Conservation (phyloP, 2,113 vertebrate genomes). For the Otis tarda region DNA sequence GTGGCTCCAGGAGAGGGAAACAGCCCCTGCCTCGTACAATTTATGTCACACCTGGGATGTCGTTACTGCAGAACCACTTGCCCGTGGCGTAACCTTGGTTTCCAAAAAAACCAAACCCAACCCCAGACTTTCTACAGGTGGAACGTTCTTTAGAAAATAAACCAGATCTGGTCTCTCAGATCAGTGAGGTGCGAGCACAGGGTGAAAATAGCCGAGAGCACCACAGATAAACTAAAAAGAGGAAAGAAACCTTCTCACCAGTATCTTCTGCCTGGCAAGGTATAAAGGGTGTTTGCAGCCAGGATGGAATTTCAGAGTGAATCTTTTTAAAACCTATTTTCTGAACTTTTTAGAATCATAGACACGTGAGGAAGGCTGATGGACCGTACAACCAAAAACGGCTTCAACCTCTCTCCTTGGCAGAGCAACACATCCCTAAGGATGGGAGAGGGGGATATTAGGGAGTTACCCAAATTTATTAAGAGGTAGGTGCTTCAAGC, state of each 20-base stretch:
- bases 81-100: no score
- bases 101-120: not conserved
- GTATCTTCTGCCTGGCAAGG: not conserved
- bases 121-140: not conserved
- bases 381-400: not conserved
- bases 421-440: no score
- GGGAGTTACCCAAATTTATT: not conserved
- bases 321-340: not conserved
- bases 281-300: not conserved
- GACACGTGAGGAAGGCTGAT: not conserved
- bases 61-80: not conserved
- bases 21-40: not conserved
- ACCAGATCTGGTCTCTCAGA: no score
- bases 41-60: not conserved
- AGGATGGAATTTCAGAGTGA: not conserved
- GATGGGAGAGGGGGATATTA: not conserved
- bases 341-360: not conserved
- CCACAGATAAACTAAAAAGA: not conserved
- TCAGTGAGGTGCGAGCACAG: rapidly evolving
- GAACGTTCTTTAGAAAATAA: not conserved
- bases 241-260: not conserved
- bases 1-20: not conserved
- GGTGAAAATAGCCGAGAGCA: not conserved
- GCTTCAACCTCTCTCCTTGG: not conserved
- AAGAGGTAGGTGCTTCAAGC: not conserved